Evolutionary conservation across 2,113 vertebrate species (phyloP), one percentile per base, ranked within the genome.

Genomic region (Sigmodon hispidus): DNA sequence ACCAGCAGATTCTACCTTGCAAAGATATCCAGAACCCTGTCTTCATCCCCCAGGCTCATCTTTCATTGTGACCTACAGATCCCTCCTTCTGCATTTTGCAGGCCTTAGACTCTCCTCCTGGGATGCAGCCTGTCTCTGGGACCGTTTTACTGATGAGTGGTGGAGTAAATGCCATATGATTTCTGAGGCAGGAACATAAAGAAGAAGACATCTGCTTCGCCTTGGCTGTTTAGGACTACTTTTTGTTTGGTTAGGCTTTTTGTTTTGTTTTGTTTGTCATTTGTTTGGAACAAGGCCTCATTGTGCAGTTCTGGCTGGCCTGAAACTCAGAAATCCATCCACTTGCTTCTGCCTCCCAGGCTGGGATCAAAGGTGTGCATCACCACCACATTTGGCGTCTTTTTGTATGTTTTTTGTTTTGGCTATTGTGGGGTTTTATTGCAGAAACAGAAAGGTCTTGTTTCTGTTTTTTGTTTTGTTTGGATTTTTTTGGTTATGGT

Each of bases 141-240:
- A 26, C 36, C 29, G 24, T 43, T 21, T 34, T 43, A 65, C 59
- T 76, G 73, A 29, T 26, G 45, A 72, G 5, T 19, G 26, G 61
- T 59, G 3, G 89, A 50, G 65, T 43, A 7, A 19, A 45, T 0
- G 9, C 1, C n/a, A 0, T 34, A 0, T 13, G 77, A 31, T 15
- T 76, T 77, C 57, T 2, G 2, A 55, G 72, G 81, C 45, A 73
- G 26, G n/a, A 24, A 22, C 8, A 7, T 31, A 79, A 36, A 45
- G 26, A 36, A 45, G 26, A 63, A 34, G 83, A 45, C 43, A 85
- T 48, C n/a, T 43, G 40, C 80, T 86, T 48, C 16, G 19, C 31
- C 63, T 69, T 36, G 19, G 31, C 34, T 69, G 65, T 24, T 50
- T 50, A n/a, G 61, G n/a, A 61, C 80, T 45, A 15, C 24, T 84